A percentile compares a stretch with the other conserved stretches of the same genome.
Evolutionary conservation across 2,797 vertebrate species (phyloP).

Genomic region (Brotula barbata): DNA sequence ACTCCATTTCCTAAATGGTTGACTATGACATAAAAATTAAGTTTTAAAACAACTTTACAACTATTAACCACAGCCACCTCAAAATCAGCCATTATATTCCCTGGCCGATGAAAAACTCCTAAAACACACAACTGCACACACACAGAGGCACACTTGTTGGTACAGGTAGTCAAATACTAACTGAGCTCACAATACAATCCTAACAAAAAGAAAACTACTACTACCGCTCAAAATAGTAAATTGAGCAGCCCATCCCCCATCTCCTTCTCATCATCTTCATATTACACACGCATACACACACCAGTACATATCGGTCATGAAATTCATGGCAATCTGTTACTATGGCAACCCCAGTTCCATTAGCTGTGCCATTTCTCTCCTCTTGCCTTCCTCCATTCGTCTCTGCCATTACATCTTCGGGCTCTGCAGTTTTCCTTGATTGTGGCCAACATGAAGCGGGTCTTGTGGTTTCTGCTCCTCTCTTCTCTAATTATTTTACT

Average conservation of each 20-base stretch:
- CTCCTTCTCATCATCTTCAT: not conserved
- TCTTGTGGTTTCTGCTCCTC: constrained; percentile 46
- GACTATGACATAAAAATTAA: too few relatives aligned
- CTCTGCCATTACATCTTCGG: constrained; percentile 52
- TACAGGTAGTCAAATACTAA: too few relatives aligned
- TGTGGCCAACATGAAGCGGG: constrained; percentile 56
- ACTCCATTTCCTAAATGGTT: too few relatives aligned
- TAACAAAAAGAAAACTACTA: too few relatives aligned
- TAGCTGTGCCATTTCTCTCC: constrained; percentile 46
- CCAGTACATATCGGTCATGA: constrained; percentile 49
- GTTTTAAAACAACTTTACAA: too few relatives aligned
- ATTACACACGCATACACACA: not conserved
- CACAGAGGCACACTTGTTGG: too few relatives aligned
- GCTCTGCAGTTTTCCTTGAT: constrained; percentile 50
- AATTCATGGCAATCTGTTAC: constrained; percentile 74
- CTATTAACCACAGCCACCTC: too few relatives aligned
- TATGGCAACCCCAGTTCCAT: constrained; percentile 69
- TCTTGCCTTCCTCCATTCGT: constrained; percentile 48
- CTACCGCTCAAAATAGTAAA: too few relatives aligned
- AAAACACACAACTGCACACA: too few relatives aligned
- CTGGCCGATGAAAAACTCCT: too few relatives aligned
- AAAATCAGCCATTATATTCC: too few relatives aligned
- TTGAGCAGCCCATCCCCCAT: not conserved
- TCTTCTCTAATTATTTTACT: constrained; percentile 44
- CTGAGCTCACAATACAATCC: too few relatives aligned